Conservation (phyloP, 1,140 invertebrate genomes). For the Drosophila bocqueti region DNA sequence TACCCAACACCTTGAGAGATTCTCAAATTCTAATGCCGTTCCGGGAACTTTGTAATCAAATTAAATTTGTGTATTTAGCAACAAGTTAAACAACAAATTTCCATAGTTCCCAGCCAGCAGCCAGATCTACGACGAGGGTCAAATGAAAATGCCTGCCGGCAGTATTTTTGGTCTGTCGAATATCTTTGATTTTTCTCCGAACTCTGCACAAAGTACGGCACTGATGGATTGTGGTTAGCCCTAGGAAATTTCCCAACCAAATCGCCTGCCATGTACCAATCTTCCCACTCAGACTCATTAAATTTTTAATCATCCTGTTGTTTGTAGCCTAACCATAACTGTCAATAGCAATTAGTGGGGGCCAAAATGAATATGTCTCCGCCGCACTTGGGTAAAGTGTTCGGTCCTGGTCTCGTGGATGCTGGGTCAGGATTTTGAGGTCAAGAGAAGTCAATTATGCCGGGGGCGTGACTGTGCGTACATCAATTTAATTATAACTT, state of each 20-base stretch:
- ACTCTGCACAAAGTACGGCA: slow-evolving; percentile 2
- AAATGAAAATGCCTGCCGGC: slow-evolving; percentile 16
- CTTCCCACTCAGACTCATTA: slow-evolving; percentile 42
- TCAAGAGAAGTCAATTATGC: slow-evolving; percentile 54
- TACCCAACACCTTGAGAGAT: slow-evolving; percentile 59
- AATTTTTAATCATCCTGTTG: slow-evolving; percentile 69
- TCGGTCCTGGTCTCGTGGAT: slow-evolving; percentile 1
- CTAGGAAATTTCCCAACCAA: not conserved
- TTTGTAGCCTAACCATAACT: slow-evolving; percentile 48
- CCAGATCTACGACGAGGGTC: slow-evolving; percentile 23
- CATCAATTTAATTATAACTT: slow-evolving; percentile 66
- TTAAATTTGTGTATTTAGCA: slow-evolving; percentile 53
- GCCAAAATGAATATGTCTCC: slow-evolving; percentile 28
- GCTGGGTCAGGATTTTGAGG: slow-evolving; percentile 36
- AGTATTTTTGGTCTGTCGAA: slow-evolving; percentile 12
- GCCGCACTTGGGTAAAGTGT: slow-evolving; percentile 6
- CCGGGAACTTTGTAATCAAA: slow-evolving; percentile 38
- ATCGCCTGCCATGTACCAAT: not conserved
- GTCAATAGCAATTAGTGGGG: slow-evolving; percentile 72
- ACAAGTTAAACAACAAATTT: slow-evolving; percentile 48
- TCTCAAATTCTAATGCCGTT: slow-evolving; percentile 18
- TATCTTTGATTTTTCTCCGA: slow-evolving; percentile 49
- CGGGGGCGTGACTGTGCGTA: slow-evolving; percentile 44
- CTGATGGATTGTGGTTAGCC: slow-evolving; percentile 45
- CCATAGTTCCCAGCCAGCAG: slow-evolving; percentile 26